A percentile compares a stretch with the other conserved stretches of the same genome.
Evolutionary conservation across 2,797 vertebrate species (phyloP).

Genomic region (Potorous gilbertii): DNA sequence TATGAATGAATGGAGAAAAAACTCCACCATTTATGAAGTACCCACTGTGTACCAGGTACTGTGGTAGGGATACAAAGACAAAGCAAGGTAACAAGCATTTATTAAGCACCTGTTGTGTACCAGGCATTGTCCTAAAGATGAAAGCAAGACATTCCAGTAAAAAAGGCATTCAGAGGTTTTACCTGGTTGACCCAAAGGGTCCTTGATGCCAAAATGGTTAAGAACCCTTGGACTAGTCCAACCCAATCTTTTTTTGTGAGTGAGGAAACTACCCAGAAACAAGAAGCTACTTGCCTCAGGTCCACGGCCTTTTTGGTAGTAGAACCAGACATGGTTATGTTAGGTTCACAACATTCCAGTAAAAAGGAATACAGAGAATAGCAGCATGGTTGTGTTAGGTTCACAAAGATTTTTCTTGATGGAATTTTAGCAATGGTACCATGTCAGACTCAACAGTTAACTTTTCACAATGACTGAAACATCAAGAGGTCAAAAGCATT

Average conservation of each 20-base stretch:
- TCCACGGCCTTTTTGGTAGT: background rate
- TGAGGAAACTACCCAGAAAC: background rate
- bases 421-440: background rate
- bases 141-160: background rate
- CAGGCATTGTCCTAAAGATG: background rate
- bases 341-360: no score
- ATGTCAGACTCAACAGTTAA: background rate
- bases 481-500: background rate
- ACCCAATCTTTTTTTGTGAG: background rate
- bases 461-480: constrained; percentile 2
- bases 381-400: background rate
- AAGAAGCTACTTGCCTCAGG: background rate
- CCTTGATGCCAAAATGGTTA: background rate
- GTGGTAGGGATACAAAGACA: background rate
- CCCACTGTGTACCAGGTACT: background rate
- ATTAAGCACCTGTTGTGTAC: background rate
- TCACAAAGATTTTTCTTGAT: background rate
- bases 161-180: background rate
- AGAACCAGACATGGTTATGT: no score
- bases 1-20: background rate
- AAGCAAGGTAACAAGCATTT: background rate
- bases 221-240: background rate
- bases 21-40: background rate
- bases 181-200: background rate
- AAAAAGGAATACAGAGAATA: background rate